A percentile compares a stretch with the other conserved stretches of the same genome.
phyloP scores from a whole-genome alignment of 2,113 vertebrate species.

The Ia io region DNA sequence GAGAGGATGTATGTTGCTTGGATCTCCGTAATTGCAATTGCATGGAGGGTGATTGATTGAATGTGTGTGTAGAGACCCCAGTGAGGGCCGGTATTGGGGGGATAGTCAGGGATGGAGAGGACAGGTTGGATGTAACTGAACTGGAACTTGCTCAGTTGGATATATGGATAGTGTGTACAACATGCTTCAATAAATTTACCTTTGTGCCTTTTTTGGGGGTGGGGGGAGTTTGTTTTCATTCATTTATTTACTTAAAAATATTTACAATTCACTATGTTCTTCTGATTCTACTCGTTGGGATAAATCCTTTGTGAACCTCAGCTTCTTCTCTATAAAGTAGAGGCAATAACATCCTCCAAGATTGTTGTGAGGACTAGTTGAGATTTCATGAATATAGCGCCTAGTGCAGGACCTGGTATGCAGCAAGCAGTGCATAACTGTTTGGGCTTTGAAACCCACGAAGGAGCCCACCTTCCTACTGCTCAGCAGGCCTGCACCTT shows the following conservation, averaged over 20 bases:
- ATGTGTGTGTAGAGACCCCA: background rate
- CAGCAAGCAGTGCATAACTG: background rate
- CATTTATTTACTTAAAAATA: background rate
- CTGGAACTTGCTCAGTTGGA: background rate
- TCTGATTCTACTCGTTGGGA: background rate
- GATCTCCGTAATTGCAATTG: background rate
- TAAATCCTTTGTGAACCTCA: background rate
- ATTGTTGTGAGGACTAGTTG: background rate
- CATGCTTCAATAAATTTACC: background rate
- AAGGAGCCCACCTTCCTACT: background rate
- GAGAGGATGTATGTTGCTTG: background rate
- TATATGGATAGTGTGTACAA: background rate
- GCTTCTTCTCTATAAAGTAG: background rate
- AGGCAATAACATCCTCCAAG: background rate
- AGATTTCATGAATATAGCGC: background rate
- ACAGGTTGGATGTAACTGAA: background rate
- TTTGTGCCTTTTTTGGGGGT: background rate
- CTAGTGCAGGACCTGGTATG: background rate
- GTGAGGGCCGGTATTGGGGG: rapidly evolving
- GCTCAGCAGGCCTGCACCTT: background rate
- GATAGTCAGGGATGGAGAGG: background rate
- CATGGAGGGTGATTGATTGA: background rate
- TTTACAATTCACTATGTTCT: background rate
- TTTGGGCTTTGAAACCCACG: background rate
- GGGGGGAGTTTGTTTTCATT: background rate